These are phyloP conservation scores for Cyanocitta stelleri DNA, from an alignment of 2,113 vertebrate genomes.

Conservation along the genomic window DNA sequence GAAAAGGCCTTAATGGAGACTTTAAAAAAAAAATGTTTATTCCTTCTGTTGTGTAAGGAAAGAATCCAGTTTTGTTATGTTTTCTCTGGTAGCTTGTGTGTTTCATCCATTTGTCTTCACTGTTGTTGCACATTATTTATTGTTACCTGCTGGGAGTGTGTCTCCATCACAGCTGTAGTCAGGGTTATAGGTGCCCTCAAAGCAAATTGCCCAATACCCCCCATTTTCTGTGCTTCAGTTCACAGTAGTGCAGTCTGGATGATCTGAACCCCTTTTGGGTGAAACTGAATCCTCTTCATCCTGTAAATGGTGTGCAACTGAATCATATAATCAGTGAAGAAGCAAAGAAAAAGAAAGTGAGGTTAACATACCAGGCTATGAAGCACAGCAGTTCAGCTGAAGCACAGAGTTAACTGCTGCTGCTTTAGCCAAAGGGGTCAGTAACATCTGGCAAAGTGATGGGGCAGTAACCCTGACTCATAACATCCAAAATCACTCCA, in stretches of 20 bases:
- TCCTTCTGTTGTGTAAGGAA: background rate
- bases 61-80: background rate
- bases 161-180: background rate
- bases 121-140: background rate
- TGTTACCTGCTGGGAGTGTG: background rate
- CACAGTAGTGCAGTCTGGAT: background rate
- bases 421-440: background rate
- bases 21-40: background rate
- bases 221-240: background rate
- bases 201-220: background rate
- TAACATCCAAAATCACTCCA: background rate
- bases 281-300: constrained; percentile 9
- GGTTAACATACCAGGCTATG: background rate
- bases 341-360: background rate
- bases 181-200: background rate
- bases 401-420: background rate
- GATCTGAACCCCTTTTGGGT: background rate
- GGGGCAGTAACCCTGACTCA: constrained; percentile 31
- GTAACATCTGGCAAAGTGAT: constrained; percentile 34
- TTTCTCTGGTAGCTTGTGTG: background rate
- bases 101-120: background rate
- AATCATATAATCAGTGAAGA: background rate
- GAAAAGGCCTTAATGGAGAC: background rate
- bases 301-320: constrained; percentile 9
- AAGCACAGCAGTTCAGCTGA: background rate